Conservation (phyloP, 2,113 vertebrate genomes). For the Calypte anna region DNA sequence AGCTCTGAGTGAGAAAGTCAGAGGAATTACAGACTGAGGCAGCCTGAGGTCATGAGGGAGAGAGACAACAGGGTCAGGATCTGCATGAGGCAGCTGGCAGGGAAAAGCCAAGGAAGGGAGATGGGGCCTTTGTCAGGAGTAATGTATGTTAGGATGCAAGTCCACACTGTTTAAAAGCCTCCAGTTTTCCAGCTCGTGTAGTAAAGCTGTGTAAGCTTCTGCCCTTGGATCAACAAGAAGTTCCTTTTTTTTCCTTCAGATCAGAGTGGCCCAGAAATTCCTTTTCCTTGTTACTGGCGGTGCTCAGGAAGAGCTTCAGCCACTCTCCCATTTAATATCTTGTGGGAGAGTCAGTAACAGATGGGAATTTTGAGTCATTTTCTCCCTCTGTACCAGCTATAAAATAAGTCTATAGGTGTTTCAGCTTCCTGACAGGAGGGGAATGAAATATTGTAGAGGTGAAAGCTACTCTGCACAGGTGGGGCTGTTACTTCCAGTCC, state of each 20-base stretch:
- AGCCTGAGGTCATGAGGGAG: background rate
- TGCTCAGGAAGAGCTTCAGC: background rate
- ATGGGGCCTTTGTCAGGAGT: background rate
- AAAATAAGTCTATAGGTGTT: background rate
- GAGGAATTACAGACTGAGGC: background rate
- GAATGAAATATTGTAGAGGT: background rate
- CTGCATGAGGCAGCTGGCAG: background rate
- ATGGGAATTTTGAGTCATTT: background rate
- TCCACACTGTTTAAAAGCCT: background rate
- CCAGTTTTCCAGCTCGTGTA: background rate
- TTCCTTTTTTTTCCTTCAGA: background rate
- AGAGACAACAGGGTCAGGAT: background rate
- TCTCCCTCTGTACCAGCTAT: background rate
- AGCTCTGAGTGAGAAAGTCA: background rate
- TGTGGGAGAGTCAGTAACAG: background rate
- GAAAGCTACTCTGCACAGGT: background rate
- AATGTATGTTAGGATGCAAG: background rate
- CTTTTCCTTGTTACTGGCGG: background rate
- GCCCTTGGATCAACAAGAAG: background rate
- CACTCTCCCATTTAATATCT: background rate
- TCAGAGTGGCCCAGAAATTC: background rate
- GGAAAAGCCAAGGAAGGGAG: background rate
- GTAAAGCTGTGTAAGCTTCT: background rate
- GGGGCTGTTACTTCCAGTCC: background rate
- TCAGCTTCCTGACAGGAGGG: background rate